A percentile compares a stretch with the other conserved stretches of the same genome.
Conservation (phyloP, 2,113 vertebrate genomes). For the Caloenas nicobarica region DNA sequence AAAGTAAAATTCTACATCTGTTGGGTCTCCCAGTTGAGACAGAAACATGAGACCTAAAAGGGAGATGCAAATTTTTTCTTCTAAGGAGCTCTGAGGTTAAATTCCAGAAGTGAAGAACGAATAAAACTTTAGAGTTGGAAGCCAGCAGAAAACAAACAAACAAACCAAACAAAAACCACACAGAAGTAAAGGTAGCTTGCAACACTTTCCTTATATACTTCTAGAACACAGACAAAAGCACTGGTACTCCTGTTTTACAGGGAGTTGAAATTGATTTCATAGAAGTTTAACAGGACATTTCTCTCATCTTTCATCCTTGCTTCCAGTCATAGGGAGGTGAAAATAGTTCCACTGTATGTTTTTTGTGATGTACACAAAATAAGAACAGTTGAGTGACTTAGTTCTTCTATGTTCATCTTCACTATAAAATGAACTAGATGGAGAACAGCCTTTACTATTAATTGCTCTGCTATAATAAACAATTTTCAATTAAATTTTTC, state of each 20-base stretch:
- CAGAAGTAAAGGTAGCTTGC: not conserved
- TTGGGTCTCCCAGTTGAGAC: conserved; percentile 59
- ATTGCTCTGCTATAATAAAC: conserved; percentile 55
- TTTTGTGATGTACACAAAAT: not conserved
- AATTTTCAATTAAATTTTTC: conserved; percentile 49
- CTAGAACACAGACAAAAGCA: not conserved
- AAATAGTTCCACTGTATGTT: not conserved
- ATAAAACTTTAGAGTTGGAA: not conserved
- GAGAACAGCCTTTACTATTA: conserved; percentile 63
- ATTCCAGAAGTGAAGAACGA: not conserved
- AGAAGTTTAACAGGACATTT: not conserved
- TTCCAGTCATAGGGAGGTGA: accelerated
- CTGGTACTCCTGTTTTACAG: not conserved
- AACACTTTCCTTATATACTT: not conserved
- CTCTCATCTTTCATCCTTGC: not conserved
- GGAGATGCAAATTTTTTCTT: conserved; percentile 26
- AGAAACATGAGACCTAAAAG: conserved; percentile 35
- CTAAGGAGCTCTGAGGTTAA: conserved; percentile 29
- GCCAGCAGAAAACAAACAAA: not conserved
- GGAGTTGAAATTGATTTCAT: not conserved
- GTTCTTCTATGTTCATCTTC: not conserved
- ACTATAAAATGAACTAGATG: conserved; percentile 41
- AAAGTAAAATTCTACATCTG: conserved; percentile 70
- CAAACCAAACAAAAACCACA: not conserved
- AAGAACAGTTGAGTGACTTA: not conserved